Evolutionary conservation across 1,140 invertebrate species (phyloP).

Genomic region (Drosophila kurseongensis): DNA sequence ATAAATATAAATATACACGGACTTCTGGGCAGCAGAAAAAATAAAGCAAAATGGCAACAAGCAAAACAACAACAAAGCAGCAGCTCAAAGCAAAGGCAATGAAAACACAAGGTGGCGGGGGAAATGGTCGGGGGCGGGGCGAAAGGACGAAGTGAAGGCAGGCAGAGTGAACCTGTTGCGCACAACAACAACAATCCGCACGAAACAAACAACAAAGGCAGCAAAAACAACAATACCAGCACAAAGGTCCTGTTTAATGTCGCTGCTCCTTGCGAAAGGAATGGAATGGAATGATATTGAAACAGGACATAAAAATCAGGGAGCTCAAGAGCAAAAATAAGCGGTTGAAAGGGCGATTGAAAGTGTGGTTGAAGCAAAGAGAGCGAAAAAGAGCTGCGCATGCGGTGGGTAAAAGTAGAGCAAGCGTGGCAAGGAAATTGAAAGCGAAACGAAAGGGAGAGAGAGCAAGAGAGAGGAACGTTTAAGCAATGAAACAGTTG

Average conservation of each 20-base stretch:
- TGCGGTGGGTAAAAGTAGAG: slow-evolving; percentile 33
- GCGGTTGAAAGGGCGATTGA: slow-evolving; percentile 44
- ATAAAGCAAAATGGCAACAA: slow-evolving; percentile 50
- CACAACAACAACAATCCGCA: slow-evolving; percentile 48
- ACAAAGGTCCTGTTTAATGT: slow-evolving; percentile 19
- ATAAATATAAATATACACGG: slow-evolving; percentile 47
- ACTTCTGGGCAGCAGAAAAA: slow-evolving; percentile 21
- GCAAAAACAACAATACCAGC: slow-evolving; percentile 22
- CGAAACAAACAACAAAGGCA: slow-evolving; percentile 52
- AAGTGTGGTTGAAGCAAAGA: slow-evolving; percentile 44
- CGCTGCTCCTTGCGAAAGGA: slow-evolving; percentile 19
- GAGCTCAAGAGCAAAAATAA: slow-evolving; percentile 19
- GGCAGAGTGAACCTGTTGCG: slow-evolving; percentile 70
- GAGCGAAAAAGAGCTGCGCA: slow-evolving; percentile 27
- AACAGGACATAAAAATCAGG: slow-evolving; percentile 6
- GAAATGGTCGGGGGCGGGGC: neutral
- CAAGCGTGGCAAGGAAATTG: slow-evolving; percentile 23
- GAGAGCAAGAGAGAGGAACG: slow-evolving; percentile 19
- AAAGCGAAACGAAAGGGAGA: slow-evolving; percentile 23
- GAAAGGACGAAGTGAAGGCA: slow-evolving; percentile 5
- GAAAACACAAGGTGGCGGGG: slow-evolving; percentile 35
- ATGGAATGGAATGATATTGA: slow-evolving; percentile 21
- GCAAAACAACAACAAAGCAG: slow-evolving; percentile 32
- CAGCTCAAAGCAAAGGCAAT: slow-evolving; percentile 50
- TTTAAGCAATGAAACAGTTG: slow-evolving; percentile 46